Conservation (phyloP, 1,140 invertebrate species). For the Drosophila setifemur region DNA sequence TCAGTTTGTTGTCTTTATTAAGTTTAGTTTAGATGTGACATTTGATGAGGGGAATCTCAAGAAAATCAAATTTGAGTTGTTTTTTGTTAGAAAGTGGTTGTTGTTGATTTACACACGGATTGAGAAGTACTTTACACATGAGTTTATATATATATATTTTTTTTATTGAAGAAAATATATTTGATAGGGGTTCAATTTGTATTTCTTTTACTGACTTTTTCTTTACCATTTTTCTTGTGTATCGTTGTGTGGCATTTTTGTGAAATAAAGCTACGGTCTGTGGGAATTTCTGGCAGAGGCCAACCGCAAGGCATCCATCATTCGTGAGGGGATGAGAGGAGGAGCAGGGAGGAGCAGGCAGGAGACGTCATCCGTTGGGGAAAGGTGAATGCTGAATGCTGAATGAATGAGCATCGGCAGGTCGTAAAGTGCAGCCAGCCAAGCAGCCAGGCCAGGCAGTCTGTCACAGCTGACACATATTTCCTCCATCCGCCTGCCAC, state of each 20-base stretch:
- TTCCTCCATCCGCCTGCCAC: neutral
- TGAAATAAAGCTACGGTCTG: neutral
- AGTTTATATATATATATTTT: no score
- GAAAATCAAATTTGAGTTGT: no score
- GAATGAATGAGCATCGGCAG: slow-evolving; percentile 46
- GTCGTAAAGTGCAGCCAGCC: slow-evolving; percentile 63
- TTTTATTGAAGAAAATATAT: no score
- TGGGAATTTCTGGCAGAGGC: slow-evolving; percentile 10
- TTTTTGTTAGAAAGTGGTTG: no score
- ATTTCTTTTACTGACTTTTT: no score
- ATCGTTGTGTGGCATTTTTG: neutral
- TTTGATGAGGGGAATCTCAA: no score
- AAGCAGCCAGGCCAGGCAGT: slow-evolving; percentile 10
- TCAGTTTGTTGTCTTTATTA: no score
- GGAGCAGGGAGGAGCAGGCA: no score
- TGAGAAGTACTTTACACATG: no score
- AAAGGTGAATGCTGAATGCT: neutral
- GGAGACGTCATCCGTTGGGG: slow-evolving; percentile 3
- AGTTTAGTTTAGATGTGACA: no score
- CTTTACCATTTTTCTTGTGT: neutral
- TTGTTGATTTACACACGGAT: no score
- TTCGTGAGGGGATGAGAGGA: slow-evolving; percentile 35
- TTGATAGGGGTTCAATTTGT: no score
- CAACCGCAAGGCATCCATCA: slow-evolving; percentile 49
- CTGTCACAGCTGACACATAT: slow-evolving; percentile 10